Base-by-base conservation (phyloP, 2,888 invertebrate species). In the Diplazon laetatorius region DNA sequence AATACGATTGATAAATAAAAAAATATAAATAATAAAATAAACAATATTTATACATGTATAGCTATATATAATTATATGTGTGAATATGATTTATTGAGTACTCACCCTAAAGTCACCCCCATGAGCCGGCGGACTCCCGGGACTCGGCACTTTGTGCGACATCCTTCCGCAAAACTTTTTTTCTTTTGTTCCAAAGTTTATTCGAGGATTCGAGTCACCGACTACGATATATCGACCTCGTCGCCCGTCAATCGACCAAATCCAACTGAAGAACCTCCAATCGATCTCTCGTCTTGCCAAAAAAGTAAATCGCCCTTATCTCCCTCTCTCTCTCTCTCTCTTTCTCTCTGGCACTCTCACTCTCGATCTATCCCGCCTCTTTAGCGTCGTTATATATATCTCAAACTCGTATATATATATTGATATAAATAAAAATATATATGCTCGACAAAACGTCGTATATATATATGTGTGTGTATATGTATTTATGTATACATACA, bases 51-150 rank as follows among this genome's bases (percentile, higher is more conserved):
- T n/a, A 12, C n/a, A n/a, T n/a, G n/a, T n/a, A n/a, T n/a, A n/a
- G n/a, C n/a, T n/a, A n/a, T n/a, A n/a, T n/a, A n/a, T n/a, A n/a
- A n/a, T n/a, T n/a, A n/a, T n/a, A n/a, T n/a, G n/a, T n/a, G n/a
- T n/a, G 39, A 30, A 25, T 20, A 6, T 35, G 35, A 4, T 10
- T 2, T 30, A 35, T 55, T 0, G 22, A 30, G 30, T 71, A 85
- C 89, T 88, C 77, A 90, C 90, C 88, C 88, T 89, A 84, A 88
- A 89, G 72, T 87, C 88, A 85, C 87, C 88, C 86, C 87, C 89
- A 83, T 89, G 89, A 70, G 88, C 85, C 68, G 87, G 85, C 70
- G 86, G 82, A 63, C 86, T 82, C 78, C 85, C 85, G 65, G 87
- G 87, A 82, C 79, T 86, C 80, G 80, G 82, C 82, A 83, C 81